Evolutionary conservation across 2,113 vertebrate genomes (phyloP), one percentile per base, ranked within the genome.

Genomic region (Rhinopomastus cyanomelas): DNA sequence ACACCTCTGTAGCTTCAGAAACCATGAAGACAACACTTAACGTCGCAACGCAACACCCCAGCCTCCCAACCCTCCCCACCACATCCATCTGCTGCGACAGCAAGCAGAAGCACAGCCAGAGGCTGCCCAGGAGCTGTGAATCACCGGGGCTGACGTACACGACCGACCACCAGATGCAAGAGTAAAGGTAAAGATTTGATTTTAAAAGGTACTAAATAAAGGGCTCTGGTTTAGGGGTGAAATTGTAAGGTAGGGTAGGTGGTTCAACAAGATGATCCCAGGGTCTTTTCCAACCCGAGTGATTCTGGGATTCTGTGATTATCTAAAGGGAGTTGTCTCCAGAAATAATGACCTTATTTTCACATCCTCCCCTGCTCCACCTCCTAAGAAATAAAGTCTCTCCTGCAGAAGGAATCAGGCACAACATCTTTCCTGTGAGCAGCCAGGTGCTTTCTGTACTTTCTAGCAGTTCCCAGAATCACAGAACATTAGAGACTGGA

Each of bases 111-210:
- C 29, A 23, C 16, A 0, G 2, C 48, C 71, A 23, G 21, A 53
- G 29, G n/a, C 18, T 88, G 23, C 25, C 8, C 17, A 49, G 18
- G 11, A 49, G 23, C 26, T 2, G 1, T 3, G 42, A 55, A 8
- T 59, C 37, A 14, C 36, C 10, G 2, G 2, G 4, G 25, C 0
- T 4, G 53, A 36, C 3, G 7, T 8, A n/a, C 1, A 68, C 29
- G 8, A 74, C 32, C 11, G 36, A 49, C 0, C 0, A 26, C 0
- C 25, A 32, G 17, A 20, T 49, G 26, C 23, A 36, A 32, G 0
- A 64, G 19, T 22, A 65, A 10, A 5, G 29, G 2, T 7, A 29
- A 79, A 32, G 18, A 39, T 21, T 65, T 36, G 22, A 8, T 20
- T 76, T 85, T 27, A 32, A 75, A 85, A 80, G 8, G 7, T n/a